phyloP scores from a whole-genome alignment of 1,140 invertebrate genomes.

The Teleopsis dalmanni region DNA sequence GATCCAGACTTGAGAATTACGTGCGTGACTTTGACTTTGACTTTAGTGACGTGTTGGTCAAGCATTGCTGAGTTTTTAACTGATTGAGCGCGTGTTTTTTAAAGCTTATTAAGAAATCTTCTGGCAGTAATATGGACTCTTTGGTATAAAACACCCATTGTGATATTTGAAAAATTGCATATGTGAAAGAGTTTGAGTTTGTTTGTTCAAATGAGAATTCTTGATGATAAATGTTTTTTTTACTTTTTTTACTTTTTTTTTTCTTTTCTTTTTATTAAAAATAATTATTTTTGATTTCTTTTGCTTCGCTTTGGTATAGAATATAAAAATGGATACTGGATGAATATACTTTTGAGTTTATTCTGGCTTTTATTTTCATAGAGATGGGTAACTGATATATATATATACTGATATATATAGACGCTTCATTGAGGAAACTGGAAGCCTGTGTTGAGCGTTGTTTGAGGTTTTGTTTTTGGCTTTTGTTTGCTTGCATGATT shows the following conservation, averaged over 20 bases:
- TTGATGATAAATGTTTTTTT: background rate
- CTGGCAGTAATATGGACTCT: slow-evolving; percentile 46
- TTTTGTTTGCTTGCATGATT: slow-evolving; percentile 41
- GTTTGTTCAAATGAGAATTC: no score
- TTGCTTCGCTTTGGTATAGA: background rate
- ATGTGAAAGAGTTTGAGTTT: no score
- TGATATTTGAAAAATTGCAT: no score
- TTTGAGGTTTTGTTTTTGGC: slow-evolving; percentile 22
- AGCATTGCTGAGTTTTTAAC: no score
- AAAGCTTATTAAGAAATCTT: slow-evolving; percentile 45
- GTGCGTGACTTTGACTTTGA: no score
- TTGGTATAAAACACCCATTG: slow-evolving; percentile 30
- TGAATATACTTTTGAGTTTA: no score
- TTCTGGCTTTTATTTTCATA: background rate
- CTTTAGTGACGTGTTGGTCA: no score
- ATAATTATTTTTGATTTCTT: background rate
- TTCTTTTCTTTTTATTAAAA: background rate
- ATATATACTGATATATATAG: background rate
- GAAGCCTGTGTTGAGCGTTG: slow-evolving; percentile 3
- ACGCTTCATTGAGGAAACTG: background rate
- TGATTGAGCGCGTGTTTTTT: no score
- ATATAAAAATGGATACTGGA: background rate
- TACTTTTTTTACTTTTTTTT: background rate
- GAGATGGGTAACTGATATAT: slow-evolving; percentile 1
- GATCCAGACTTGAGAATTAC: no score